A percentile compares a stretch with the other conserved stretches of the same genome.
Conservation (phyloP, 2,888 invertebrate species). For the Lymantria dispar region DNA sequence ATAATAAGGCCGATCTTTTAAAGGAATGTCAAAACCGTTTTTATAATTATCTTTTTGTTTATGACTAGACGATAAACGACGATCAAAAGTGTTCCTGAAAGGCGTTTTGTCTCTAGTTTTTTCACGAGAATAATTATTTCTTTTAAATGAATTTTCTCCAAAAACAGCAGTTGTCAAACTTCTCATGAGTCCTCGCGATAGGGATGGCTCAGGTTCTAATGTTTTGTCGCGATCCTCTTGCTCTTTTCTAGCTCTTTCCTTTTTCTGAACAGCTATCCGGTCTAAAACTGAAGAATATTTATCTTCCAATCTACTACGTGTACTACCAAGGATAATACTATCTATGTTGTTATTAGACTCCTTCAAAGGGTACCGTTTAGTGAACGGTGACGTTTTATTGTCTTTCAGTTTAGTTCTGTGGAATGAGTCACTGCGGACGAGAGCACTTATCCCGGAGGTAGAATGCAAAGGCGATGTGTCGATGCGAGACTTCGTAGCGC, state of each 20-base stretch:
- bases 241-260: slow-evolving; percentile 74
- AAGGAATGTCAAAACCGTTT: slow-evolving; percentile 61
- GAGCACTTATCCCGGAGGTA: slow-evolving; percentile 60
- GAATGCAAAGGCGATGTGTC: slow-evolving; percentile 70
- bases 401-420: slow-evolving; percentile 71
- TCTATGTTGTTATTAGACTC: slow-evolving; percentile 76
- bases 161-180: slow-evolving; percentile 89
- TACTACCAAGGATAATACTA: slow-evolving; percentile 72
- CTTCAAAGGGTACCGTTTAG: slow-evolving; percentile 70
- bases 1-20: slow-evolving; percentile 52
- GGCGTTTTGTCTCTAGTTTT: slow-evolving; percentile 85
- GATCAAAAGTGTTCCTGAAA: slow-evolving; percentile 76
- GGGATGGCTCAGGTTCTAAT: slow-evolving; percentile 82
- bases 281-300: slow-evolving; percentile 90
- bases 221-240: slow-evolving; percentile 86
- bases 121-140: slow-evolving; percentile 81
- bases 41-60: slow-evolving; percentile 64
- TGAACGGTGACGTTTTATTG: slow-evolving; percentile 69
- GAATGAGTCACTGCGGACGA: slow-evolving; percentile 75
- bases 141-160: slow-evolving; percentile 83
- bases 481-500: slow-evolving; percentile 57
- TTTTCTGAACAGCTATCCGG: slow-evolving; percentile 84
- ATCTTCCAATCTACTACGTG: slow-evolving; percentile 88
- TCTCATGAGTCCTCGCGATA: slow-evolving; percentile 82
- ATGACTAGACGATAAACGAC: slow-evolving; percentile 60